phyloP scores from a whole-genome alignment of 2,888 invertebrate species.

The Tipula confusa region DNA sequence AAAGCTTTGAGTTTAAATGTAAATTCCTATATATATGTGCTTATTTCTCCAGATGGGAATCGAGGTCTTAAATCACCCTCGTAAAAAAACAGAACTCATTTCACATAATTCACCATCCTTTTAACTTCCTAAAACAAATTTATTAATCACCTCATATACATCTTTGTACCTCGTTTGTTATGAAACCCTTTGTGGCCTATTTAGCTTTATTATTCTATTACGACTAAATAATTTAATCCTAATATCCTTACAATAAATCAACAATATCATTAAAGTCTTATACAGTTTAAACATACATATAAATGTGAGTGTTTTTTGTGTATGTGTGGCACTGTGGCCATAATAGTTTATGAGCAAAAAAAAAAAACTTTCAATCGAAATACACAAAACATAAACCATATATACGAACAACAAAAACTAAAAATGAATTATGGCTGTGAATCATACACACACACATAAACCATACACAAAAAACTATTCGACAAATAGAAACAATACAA shows the following conservation, averaged over 20 bases:
- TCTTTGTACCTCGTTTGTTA: not conserved
- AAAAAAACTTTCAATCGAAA: not conserved
- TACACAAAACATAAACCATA: not conserved
- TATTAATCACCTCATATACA: not conserved
- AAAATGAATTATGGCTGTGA: not conserved
- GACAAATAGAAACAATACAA: not conserved
- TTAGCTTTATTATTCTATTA: slow-evolving; percentile 20
- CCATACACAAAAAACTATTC: not conserved
- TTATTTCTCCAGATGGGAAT: too few species aligned
- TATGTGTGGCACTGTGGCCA: not conserved
- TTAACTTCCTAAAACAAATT: not conserved
- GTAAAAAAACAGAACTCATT: not conserved
- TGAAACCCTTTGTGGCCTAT: not conserved
- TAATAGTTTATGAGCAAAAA: not conserved
- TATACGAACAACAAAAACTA: not conserved
- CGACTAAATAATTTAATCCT: slow-evolving; percentile 7
- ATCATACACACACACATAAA: not conserved
- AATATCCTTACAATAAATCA: slow-evolving; percentile 12
- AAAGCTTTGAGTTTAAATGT: too few species aligned
- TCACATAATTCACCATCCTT: not conserved
- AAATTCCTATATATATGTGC: too few species aligned
- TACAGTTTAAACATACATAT: too few species aligned
- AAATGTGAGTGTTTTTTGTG: too few species aligned
- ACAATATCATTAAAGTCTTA: slow-evolving; percentile 3
- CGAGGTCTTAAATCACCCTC: too few species aligned